phyloP scores from a whole-genome alignment of 2,113 vertebrate species.

The Gadus macrocephalus region DNA sequence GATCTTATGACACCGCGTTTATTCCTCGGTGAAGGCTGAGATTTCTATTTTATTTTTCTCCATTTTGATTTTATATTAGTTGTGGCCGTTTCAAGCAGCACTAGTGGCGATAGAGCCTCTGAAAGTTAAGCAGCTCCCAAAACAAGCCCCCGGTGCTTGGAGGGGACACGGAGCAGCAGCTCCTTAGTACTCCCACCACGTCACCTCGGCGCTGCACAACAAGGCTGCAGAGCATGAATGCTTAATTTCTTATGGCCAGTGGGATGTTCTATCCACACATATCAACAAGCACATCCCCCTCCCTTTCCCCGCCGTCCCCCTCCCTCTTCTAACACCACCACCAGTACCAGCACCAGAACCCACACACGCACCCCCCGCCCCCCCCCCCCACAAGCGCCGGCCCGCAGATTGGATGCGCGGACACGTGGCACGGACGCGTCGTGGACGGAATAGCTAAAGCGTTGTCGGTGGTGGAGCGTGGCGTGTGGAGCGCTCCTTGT shows the following conservation, averaged over 20 bases:
- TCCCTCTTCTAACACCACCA: too few relatives aligned
- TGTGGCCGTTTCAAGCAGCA: conserved; percentile 33
- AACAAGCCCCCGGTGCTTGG: conserved; percentile 55
- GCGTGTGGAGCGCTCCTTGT: conserved; percentile 58
- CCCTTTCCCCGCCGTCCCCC: conserved; percentile 20
- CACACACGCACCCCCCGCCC: too few relatives aligned
- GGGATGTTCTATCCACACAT: conserved; percentile 67
- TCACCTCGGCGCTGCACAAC: conserved; percentile 63
- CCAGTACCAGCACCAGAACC: too few relatives aligned
- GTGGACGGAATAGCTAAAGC: conserved; percentile 66
- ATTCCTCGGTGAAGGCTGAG: conserved; percentile 26
- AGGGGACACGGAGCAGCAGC: conserved; percentile 23
- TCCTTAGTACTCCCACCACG: conserved; percentile 65
- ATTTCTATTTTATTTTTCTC: conserved; percentile 1
- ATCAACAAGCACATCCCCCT: conserved; percentile 65
- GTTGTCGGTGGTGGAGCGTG: conserved; percentile 16
- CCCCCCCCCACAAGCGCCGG: too few relatives aligned
- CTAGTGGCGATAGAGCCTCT: too few relatives aligned
- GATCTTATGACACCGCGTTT: neutral
- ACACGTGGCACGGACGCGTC: conserved; percentile 56
- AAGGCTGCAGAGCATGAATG: conserved; percentile 66
- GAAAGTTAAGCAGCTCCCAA: conserved; percentile 16
- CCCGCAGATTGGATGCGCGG: conserved; percentile 54
- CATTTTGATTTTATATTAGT: neutral
- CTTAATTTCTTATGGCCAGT: conserved; percentile 68